Conservation (phyloP, 92 coral and sea anemone genomes). For the Epizoanthus fatuus region DNA sequence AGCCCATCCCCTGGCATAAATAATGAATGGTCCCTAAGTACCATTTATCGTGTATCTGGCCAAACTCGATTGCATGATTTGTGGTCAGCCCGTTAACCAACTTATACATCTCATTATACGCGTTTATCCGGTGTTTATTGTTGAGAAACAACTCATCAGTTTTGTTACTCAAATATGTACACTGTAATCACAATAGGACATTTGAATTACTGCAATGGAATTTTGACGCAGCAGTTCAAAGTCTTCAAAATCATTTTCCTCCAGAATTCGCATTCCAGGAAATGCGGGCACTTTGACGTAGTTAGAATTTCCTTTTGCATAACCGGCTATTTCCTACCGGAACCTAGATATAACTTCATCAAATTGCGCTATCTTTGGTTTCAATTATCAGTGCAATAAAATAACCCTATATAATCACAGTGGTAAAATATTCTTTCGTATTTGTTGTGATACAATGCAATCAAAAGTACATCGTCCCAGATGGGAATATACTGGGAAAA, state of each 20-base stretch:
- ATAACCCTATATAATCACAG: constrained; percentile 14
- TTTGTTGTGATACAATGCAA: constrained; percentile 19
- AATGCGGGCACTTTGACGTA: constrained; percentile 1
- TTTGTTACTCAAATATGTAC: constrained; percentile 12
- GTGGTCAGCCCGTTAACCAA: background rate
- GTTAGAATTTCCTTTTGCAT: background rate
- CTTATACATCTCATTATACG: background rate
- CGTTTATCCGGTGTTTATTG: constrained; percentile 7
- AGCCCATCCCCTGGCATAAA: too few relatives aligned
- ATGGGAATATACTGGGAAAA: background rate
- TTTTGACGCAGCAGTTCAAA: background rate
- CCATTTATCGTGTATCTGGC: background rate
- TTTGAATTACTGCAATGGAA: constrained; percentile 2
- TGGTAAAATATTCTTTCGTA: background rate
- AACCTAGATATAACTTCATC: constrained; percentile 4
- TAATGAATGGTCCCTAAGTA: too few relatives aligned
- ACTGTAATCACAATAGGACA: background rate
- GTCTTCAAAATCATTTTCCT: background rate
- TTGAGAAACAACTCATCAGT: background rate
- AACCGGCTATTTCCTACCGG: constrained; percentile 26
- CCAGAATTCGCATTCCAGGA: constrained; percentile 16
- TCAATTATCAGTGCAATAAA: constrained; percentile 14
- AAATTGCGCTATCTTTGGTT: background rate
- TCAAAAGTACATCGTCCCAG: constrained; percentile 29
- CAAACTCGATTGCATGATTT: constrained; percentile 40